phyloP scores from a whole-genome alignment of 2,797 vertebrate species.

The Nannoperca australis region DNA sequence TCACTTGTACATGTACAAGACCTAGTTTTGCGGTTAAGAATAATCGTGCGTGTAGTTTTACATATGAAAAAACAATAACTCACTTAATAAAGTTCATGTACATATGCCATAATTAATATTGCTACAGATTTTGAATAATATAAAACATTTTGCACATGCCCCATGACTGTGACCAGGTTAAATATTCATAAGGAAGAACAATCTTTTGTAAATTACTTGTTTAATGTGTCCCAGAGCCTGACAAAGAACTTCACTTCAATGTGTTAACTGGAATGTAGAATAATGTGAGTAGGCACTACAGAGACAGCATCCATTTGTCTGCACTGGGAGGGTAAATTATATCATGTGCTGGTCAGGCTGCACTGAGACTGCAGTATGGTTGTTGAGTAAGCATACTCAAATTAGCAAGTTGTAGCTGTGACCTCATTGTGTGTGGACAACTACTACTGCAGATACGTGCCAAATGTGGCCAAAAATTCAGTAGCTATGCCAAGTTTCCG shows the following conservation, averaged over 20 bases:
- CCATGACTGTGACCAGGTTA: neutral
- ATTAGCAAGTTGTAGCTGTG: constrained; percentile 28
- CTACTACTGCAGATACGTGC: neutral
- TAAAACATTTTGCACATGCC: neutral
- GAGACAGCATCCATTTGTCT: neutral
- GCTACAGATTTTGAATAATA: neutral
- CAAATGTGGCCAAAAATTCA: constrained; percentile 9
- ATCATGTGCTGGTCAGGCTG: neutral
- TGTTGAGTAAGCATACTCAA: constrained; percentile 8
- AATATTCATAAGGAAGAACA: neutral
- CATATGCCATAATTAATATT: neutral
- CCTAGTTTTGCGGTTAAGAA: neutral
- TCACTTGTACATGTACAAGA: neutral
- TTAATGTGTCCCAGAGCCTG: neutral
- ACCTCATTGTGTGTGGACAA: constrained; percentile 45
- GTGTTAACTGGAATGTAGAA: neutral
- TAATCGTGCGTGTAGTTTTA: neutral
- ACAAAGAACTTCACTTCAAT: neutral
- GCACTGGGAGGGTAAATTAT: neutral
- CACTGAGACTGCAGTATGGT: constrained; percentile 18
- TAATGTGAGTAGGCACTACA: neutral
- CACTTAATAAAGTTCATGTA: neutral
- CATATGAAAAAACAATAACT: neutral
- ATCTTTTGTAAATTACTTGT: neutral
- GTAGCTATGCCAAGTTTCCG: constrained; percentile 2